These are phyloP conservation scores for Dolichotis patagonum DNA, from an alignment of 2,113 vertebrate species.

Conservation along the genomic window DNA sequence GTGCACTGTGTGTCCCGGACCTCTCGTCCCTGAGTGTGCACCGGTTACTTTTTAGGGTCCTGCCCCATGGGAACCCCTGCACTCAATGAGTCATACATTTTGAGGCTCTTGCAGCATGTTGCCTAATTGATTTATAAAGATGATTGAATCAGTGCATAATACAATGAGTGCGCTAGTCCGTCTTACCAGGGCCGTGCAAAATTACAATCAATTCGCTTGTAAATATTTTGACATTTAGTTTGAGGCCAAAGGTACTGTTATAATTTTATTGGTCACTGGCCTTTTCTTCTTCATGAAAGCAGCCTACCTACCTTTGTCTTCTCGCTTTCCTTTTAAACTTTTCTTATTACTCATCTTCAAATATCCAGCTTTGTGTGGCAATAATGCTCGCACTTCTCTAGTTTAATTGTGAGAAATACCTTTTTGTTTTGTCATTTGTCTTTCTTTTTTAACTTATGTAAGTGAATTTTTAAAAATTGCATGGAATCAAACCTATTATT, in stretches of 20 bases:
- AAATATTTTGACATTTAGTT: background rate
- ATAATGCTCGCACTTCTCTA: background rate
- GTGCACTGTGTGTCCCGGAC: background rate
- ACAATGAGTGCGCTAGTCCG: fast-evolving
- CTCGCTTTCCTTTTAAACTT: background rate
- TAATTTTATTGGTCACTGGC: background rate
- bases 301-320: background rate
- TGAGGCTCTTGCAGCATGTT: background rate
- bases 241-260: background rate
- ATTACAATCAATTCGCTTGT: fast-evolving
- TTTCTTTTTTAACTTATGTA: too few relatives aligned
- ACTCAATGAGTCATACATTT: background rate
- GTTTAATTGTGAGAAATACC: too few relatives aligned
- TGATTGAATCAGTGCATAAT: background rate
- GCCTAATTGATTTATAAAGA: background rate
- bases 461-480: too few relatives aligned
- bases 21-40: too few relatives aligned
- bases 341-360: background rate
- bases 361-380: background rate
- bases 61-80: fast-evolving
- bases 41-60: background rate
- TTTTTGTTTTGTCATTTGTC: too few relatives aligned
- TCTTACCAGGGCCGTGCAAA: background rate
- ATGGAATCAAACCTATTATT: too few relatives aligned
- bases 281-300: too few relatives aligned